Conservation (phyloP, 2,888 invertebrate genomes). For the Limnephilus marmoratus region DNA sequence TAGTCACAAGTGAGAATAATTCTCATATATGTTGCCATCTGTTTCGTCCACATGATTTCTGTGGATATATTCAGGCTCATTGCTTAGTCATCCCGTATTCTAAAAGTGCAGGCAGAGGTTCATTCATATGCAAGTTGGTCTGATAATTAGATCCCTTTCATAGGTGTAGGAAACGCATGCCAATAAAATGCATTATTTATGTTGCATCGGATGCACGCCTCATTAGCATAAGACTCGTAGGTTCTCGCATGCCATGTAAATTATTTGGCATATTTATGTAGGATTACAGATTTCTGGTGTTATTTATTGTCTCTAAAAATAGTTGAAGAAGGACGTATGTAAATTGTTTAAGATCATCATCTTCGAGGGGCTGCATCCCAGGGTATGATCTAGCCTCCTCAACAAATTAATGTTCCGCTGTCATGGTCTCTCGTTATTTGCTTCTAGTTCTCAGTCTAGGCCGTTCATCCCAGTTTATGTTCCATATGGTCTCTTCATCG, state of each 20-base stretch:
- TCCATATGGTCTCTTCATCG: too few species aligned
- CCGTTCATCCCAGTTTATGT: too few species aligned
- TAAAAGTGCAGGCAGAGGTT: not conserved
- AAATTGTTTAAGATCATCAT: too few species aligned
- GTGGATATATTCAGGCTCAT: not conserved
- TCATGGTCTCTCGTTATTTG: too few species aligned
- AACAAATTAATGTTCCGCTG: too few species aligned
- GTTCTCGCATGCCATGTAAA: not conserved
- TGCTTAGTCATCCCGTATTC: not conserved
- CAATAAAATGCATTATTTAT: conserved; percentile 26
- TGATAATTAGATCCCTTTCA: conserved; percentile 38
- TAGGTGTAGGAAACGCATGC: not conserved
- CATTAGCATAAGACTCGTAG: not conserved
- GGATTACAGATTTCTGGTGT: not conserved
- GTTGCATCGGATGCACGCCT: not conserved
- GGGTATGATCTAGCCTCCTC: too few species aligned
- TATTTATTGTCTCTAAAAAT: not conserved
- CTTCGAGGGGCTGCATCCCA: too few species aligned
- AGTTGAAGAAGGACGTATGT: not conserved
- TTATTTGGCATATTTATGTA: not conserved
- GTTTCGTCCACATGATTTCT: not conserved
- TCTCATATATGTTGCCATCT: not conserved
- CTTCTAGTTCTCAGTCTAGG: too few species aligned
- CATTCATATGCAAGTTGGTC: not conserved
- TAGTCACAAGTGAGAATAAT: not conserved